Conservation (phyloP, 2,113 vertebrate species). For the Poecilia latipinna region DNA sequence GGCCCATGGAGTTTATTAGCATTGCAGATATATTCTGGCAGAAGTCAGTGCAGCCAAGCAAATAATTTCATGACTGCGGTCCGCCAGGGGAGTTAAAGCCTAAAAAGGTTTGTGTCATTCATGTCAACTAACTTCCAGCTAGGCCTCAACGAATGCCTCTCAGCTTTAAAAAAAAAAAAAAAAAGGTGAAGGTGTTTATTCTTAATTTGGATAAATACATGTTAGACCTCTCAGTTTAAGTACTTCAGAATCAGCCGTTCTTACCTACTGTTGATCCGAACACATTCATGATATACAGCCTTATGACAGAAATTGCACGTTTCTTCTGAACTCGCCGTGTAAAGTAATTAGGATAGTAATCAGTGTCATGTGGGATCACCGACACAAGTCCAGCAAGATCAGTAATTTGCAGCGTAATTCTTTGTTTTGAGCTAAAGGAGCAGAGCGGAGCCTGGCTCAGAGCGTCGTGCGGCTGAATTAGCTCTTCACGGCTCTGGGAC, state of each 20-base stretch:
- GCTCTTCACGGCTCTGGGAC: conserved; percentile 71
- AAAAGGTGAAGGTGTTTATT: neutral
- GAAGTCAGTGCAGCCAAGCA: conserved; percentile 71
- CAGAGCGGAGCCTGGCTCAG: conserved; percentile 48
- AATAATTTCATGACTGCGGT: conserved; percentile 71
- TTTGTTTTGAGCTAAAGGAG: conserved; percentile 40
- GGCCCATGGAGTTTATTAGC: conserved; percentile 73
- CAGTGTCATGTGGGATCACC: neutral
- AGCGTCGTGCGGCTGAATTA: conserved; percentile 62
- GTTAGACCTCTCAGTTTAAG: conserved; percentile 13
- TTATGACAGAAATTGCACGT: neutral
- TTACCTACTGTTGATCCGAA: neutral
- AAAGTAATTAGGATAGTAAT: conserved; percentile 32
- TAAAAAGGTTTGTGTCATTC: conserved; percentile 75
- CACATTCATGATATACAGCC: neutral
- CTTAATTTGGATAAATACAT: conserved; percentile 8
- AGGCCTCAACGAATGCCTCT: conserved; percentile 10
- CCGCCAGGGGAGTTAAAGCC: conserved; percentile 64
- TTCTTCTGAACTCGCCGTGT: neutral
- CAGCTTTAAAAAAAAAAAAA: conserved; percentile 35
- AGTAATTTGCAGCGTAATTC: conserved; percentile 1
- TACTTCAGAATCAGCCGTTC: conserved; percentile 24
- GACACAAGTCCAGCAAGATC: conserved; percentile 2
- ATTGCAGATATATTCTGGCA: conserved; percentile 75
- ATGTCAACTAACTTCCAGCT: conserved; percentile 55